phyloP scores from a whole-genome alignment of 2,888 invertebrate species.

The Tipula vernalis region DNA sequence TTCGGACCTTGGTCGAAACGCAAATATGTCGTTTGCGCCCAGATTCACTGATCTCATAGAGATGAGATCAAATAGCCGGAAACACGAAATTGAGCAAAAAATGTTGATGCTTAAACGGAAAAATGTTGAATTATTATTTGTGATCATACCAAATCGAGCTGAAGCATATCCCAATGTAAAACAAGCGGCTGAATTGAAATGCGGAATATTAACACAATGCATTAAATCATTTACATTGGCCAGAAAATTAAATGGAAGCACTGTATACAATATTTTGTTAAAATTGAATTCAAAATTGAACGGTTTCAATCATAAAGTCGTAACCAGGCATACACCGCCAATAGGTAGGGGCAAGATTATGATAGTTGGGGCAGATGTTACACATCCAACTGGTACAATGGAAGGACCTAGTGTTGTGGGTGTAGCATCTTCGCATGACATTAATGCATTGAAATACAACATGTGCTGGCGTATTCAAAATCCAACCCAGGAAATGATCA shows the following conservation, averaged over 20 bases:
- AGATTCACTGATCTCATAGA: neutral
- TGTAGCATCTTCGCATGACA: slow-evolving; percentile 63
- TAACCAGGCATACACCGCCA: slow-evolving; percentile 12
- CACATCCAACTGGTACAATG: slow-evolving; percentile 55
- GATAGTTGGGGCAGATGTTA: slow-evolving; percentile 82
- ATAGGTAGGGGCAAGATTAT: slow-evolving; percentile 27
- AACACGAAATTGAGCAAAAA: neutral
- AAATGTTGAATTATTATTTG: slow-evolving; percentile 19
- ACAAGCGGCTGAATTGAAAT: slow-evolving; percentile 50
- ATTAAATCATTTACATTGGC: slow-evolving; percentile 41
- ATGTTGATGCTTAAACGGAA: neutral
- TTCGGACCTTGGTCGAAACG: slow-evolving; percentile 16
- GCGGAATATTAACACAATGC: slow-evolving; percentile 64
- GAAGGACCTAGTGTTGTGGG: slow-evolving; percentile 49
- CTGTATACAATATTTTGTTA: slow-evolving; percentile 56
- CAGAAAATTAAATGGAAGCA: slow-evolving; percentile 42
- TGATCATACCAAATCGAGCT: slow-evolving; percentile 42
- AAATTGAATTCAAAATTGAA: slow-evolving; percentile 72
- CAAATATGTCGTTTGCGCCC: neutral
- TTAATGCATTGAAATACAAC: slow-evolving; percentile 54
- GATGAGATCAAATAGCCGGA: neutral
- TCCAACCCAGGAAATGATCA: slow-evolving; percentile 60
- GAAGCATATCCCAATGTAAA: slow-evolving; percentile 44
- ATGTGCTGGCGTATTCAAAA: slow-evolving; percentile 66
- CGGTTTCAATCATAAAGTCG: slow-evolving; percentile 57